Evolutionary conservation across 2,797 vertebrate genomes (phyloP), one percentile per base, ranked within the genome.

Genomic region (Ambastaia sidthimunki): DNA sequence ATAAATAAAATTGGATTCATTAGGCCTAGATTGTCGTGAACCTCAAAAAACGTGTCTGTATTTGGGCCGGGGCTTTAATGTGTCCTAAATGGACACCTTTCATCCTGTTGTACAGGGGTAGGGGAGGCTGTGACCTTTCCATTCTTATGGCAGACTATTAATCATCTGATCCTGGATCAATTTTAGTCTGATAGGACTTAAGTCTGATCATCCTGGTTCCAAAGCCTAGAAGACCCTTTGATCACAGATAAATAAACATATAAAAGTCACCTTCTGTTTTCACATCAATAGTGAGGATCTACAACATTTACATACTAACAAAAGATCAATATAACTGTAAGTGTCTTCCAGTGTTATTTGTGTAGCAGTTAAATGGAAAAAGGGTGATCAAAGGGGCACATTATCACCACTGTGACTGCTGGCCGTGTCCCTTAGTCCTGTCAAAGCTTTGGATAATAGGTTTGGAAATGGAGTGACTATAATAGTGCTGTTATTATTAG

Each of bases 51-150:
- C 4, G 15, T 47, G 19, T n/a, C n/a, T 80, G 62, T 67, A 6
- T 48, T 44, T 66, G 28, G 21, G 57, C 68, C 68, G 23, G 62
- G 5, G 59, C 70, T 80, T 82, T 84, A 54, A 71, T 68, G 65
- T 54, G n/a, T 25, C 48, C 74, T 83, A 57, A 82, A 21, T 5
- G 2, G 37, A 55, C 23, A 9, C 34, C 65, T 82, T 85, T 82
- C 66, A 84, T 80, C 69, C 47, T 16, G 28, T 72, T 3, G 3
- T 52, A 25, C 47, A 50, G 15, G 34, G n/a, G n/a, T 21, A 54
- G 41, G n/a, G 34, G 3, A 19, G 60, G n/a, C 48, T 31, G 23
- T 77, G 68, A 75, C 50, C 41, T 72, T 60, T 23, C 44, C 19
- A 1, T 59, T 76, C 15, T 37, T 15, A 41, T 41, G 37, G 21